Evolutionary conservation across 1,140 invertebrate species (phyloP).

Genomic region (Probaryconus sp.): DNA sequence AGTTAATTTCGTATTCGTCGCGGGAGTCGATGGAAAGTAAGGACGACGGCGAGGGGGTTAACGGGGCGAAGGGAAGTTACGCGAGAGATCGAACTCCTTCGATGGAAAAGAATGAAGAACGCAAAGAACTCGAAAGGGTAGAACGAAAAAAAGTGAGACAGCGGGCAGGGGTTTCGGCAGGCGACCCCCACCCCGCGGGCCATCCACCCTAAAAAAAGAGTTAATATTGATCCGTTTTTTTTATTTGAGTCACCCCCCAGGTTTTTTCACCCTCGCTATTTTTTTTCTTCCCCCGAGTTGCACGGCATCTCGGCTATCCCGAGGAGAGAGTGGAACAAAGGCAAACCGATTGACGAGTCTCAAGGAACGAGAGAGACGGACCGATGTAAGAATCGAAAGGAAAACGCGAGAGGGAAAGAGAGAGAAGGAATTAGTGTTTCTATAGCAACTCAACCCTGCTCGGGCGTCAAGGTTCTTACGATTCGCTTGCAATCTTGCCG

Average conservation of each 20-base stretch:
- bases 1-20: constrained; percentile 65
- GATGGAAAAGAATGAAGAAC: constrained; percentile 34
- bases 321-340: constrained; percentile 15
- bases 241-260: constrained; percentile 78
- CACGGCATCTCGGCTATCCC: constrained; percentile 52
- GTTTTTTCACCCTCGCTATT: constrained; percentile 78
- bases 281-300: constrained; percentile 75
- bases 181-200: constrained; percentile 70
- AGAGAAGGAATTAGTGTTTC: constrained; percentile 77
- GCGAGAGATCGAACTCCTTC: constrained; percentile 29
- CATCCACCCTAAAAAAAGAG: constrained; percentile 77
- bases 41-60: constrained; percentile 5
- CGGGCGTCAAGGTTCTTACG: constrained; percentile 61
- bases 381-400: constrained; percentile 28
- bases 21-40: constrained; percentile 33
- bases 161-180: constrained; percentile 47
- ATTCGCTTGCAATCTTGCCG: constrained; percentile 60
- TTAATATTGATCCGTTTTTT: constrained; percentile 79
- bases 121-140: constrained; percentile 39
- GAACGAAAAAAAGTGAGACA: constrained; percentile 31
- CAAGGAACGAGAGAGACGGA: constrained; percentile 22
- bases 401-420: constrained; percentile 59
- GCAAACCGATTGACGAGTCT: constrained; percentile 2
- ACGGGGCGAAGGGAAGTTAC: constrained; percentile 21
- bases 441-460: constrained; percentile 76